Conservation (phyloP, 2,113 vertebrate genomes). For the Megalops atlanticus region DNA sequence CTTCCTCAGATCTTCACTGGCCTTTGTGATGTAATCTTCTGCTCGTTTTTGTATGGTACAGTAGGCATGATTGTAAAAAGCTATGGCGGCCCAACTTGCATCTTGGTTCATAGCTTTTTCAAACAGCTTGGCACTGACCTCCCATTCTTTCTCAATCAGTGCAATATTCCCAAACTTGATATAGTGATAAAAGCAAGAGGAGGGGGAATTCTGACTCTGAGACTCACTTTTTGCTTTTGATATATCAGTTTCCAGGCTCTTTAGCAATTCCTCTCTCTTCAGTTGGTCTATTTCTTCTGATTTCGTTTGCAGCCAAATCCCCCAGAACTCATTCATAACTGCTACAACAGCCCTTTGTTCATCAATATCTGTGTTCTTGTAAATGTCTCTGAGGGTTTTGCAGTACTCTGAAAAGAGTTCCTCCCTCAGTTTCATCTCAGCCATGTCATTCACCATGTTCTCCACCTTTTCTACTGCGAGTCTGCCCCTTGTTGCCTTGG, state of each 20-base stretch:
- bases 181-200: constrained; percentile 25
- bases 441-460: constrained; percentile 21
- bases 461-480: constrained; percentile 9
- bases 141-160: constrained; percentile 1
- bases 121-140: not conserved
- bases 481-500: constrained; percentile 21
- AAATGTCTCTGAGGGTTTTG: constrained; percentile 21
- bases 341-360: constrained; percentile 18
- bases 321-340: constrained; percentile 38
- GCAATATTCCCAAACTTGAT: constrained; percentile 24
- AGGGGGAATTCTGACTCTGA: constrained; percentile 3
- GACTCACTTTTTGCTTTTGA: not conserved
- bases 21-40: constrained; percentile 4
- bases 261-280: not conserved
- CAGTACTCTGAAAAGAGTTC: constrained; percentile 41
- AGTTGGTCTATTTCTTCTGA: constrained; percentile 17
- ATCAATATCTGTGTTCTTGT: not conserved
- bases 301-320: constrained; percentile 26
- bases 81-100: constrained; percentile 30
- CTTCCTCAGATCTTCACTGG: constrained; percentile 16
- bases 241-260: not conserved
- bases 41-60: constrained; percentile 4
- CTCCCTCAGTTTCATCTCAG: constrained; percentile 34
- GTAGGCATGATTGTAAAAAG: constrained; percentile 33
- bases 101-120: constrained; percentile 25